Evolutionary conservation across 2,888 invertebrate species (phyloP), one percentile per base, ranked within the genome.

Genomic region (Tridacna crocea): DNA sequence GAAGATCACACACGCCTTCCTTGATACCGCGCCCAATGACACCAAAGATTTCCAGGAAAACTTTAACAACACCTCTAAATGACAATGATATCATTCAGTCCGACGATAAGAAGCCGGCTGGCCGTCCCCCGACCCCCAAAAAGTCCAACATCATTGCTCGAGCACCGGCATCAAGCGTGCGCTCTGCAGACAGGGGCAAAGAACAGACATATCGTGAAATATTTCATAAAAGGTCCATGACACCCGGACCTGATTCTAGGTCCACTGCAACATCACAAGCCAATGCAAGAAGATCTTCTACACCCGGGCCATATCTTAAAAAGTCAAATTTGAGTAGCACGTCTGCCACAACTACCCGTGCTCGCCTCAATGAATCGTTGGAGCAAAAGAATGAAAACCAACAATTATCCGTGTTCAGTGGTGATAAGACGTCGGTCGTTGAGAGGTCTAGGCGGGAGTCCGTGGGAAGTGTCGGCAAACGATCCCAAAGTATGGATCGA

Each of bases 171-270:
- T 61, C 68, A 15, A 72, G 66, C 55, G 77, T 51, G n/a, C 68
- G 74, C 10, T 60, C 72, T 61, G 61, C 79, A 74, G 85, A 81
- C 58, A 74, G 72, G 46, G 80, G 72, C 63, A 88, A 82, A 73
- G 87, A 82, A 58, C 87, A 84, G 76, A 85, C 90, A 15, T 92
- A 92, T 73, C 87, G 82, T 58, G 87, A 88, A 36, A 87, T 90
- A 27, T 91, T 88, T 77, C 83, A 87, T 26, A 87, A 89, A 46
- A 80, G 90, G n/a, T 88, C 91, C 48, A 86, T 84, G 27, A 91
- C 91, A 0, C 91, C 92, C 0, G 89, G 89, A 17, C 89, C 91
- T 1, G 84, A 73, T 19, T 72, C 75, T 22, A 70, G 66, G 22
- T 47, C 79, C 8, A 63, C 73, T 17, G 48, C 76, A 24, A 72